phyloP scores from a whole-genome alignment of 2,113 vertebrate genomes.

The Calyptommatus sinebrachiatus region DNA sequence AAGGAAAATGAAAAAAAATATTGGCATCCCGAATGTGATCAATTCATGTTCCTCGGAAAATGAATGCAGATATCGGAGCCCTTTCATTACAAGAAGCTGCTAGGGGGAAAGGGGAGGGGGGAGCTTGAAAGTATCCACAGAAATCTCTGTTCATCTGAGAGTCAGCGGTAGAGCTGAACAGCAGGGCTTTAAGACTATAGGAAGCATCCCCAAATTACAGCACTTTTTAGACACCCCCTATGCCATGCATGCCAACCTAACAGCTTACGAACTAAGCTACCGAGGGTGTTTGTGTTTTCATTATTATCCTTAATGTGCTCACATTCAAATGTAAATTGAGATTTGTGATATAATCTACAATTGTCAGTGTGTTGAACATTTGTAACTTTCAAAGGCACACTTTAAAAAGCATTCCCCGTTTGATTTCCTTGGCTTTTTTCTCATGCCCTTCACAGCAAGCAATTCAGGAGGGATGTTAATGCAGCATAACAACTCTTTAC shows the following conservation, averaged over 20 bases:
- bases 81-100: conserved; percentile 56
- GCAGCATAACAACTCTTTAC: conserved; percentile 76
- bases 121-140: conserved; percentile 51
- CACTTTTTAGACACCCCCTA: conserved; percentile 41
- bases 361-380: conserved; percentile 35
- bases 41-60: conserved; percentile 68
- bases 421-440: conserved; percentile 65
- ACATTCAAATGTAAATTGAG: conserved; percentile 48
- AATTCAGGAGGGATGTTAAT: conserved; percentile 72
- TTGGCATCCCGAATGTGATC: conserved; percentile 59
- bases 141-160: conserved; percentile 52
- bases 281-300: conserved; percentile 52
- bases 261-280: conserved; percentile 43
- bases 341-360: conserved; percentile 43
- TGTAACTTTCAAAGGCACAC: conserved; percentile 47
- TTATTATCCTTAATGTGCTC: conserved; percentile 41
- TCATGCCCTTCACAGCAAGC: conserved; percentile 74
- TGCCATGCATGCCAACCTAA: conserved; percentile 25
- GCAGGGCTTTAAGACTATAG: conserved; percentile 54
- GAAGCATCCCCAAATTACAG: conserved; percentile 55
- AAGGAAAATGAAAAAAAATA: conserved; percentile 69
- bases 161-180: conserved; percentile 43
- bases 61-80: conserved; percentile 62
- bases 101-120: background rate
- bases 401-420: conserved; percentile 56